A percentile compares a stretch with the other conserved stretches of the same genome.
These are phyloP conservation scores for Petrocephalus sullivani DNA, from an alignment of 2,797 vertebrate species.

Conservation along the genomic window DNA sequence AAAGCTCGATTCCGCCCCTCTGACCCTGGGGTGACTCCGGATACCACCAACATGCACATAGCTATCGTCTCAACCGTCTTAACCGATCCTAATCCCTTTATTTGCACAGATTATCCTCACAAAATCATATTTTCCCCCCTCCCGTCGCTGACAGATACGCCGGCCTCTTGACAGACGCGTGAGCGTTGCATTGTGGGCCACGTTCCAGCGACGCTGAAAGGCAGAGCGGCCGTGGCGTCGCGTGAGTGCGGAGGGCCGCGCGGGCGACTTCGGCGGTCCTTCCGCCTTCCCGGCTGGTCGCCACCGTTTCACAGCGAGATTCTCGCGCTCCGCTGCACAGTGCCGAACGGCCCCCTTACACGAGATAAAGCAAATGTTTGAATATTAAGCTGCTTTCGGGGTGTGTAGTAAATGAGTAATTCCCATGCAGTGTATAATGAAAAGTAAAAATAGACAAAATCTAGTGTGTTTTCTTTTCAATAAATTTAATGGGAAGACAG, in stretches of 20 bases:
- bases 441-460: neutral
- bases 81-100: neutral
- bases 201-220: neutral
- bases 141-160: slow-evolving; percentile 42
- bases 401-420: slow-evolving; percentile 50
- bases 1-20: neutral
- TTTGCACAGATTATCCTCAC: slow-evolving; percentile 32
- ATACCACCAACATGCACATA: neutral
- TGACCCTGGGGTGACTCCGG: slow-evolving; percentile 11
- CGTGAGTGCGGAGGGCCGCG: neutral
- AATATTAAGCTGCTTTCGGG: slow-evolving; percentile 11
- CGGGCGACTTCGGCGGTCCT: slow-evolving; percentile 17
- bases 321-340: slow-evolving; percentile 47
- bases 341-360: slow-evolving; percentile 50
- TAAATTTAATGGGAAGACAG: neutral
- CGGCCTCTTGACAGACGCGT: neutral
- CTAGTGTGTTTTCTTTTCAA: neutral
- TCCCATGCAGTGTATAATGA: slow-evolving; percentile 32
- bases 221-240: neutral
- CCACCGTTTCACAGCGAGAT: slow-evolving; percentile 54
- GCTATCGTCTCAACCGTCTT: neutral
- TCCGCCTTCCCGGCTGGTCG: slow-evolving; percentile 34
- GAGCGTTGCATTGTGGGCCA: neutral
- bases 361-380: slow-evolving; percentile 43
- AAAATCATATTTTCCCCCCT: slow-evolving; percentile 37